phyloP scores from a whole-genome alignment of 2,888 invertebrate species.

The Harpagoxenus sublaevis region DNA sequence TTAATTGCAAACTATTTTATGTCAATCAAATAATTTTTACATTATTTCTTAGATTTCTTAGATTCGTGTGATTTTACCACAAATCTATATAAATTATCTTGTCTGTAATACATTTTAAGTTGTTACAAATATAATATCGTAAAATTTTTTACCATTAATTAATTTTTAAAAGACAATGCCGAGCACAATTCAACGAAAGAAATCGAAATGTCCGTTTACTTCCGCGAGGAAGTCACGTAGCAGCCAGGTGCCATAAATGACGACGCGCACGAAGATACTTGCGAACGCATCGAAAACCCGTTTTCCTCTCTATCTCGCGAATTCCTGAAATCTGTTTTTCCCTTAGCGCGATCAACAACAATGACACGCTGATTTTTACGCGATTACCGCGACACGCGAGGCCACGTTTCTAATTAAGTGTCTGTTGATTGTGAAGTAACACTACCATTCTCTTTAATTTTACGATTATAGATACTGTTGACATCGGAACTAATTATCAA shows the following conservation, averaged over 20 bases:
- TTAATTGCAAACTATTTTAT: not conserved
- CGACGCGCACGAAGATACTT: slow-evolving; percentile 52
- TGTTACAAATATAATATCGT: not conserved
- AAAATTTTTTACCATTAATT: not conserved
- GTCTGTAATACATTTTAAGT: not conserved
- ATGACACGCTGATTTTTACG: slow-evolving; percentile 30
- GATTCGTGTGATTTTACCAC: not conserved
- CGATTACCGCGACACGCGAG: not conserved
- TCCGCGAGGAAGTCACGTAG: slow-evolving; percentile 74
- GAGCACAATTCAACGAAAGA: slow-evolving; percentile 20
- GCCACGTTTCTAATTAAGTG: slow-evolving; percentile 42
- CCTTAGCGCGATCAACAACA: slow-evolving; percentile 9
- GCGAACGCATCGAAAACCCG: slow-evolving; percentile 18
- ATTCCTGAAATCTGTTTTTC: not conserved
- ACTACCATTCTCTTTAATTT: not conserved
- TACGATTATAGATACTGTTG: not conserved
- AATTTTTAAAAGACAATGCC: slow-evolving; percentile 2
- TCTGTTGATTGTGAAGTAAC: slow-evolving; percentile 36
- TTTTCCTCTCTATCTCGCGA: not conserved
- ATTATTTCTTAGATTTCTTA: not conserved
- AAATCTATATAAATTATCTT: not conserved
- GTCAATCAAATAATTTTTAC: not conserved
- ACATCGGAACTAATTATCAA: not conserved
- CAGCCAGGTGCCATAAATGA: slow-evolving; percentile 34
- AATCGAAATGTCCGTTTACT: slow-evolving; percentile 59